phyloP scores from a whole-genome alignment of 2,113 vertebrate genomes.

The Corythaixoides concolor region DNA sequence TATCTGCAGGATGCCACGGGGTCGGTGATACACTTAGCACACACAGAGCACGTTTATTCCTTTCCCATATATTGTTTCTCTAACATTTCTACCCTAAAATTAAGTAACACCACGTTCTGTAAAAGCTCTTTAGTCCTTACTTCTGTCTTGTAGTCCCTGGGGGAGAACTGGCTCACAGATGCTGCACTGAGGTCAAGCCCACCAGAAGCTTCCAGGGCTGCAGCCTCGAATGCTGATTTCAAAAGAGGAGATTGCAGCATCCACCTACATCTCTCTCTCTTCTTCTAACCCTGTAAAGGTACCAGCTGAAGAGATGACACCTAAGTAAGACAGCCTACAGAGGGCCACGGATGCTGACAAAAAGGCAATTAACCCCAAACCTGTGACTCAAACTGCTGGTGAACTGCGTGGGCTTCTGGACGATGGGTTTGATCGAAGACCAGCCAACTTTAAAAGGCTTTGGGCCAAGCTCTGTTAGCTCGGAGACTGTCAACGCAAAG shows the following conservation, averaged over 20 bases:
- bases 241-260: not conserved
- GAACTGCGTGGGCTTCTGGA: not conserved
- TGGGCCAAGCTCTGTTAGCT: not conserved
- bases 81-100: not conserved
- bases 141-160: not conserved
- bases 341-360: not conserved
- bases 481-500: slow-evolving; percentile 35
- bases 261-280: not conserved
- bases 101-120: not conserved
- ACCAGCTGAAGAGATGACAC: not conserved
- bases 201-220: not conserved
- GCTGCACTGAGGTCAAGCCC: not conserved
- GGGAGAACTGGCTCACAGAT: not conserved
- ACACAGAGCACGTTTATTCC: not conserved
- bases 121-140: not conserved
- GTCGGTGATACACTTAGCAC: not conserved
- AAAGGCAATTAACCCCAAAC: slow-evolving; percentile 49
- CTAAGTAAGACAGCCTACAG: not conserved
- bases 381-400: not conserved
- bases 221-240: not conserved
- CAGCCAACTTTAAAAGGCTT: slow-evolving; percentile 1
- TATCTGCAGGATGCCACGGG: not conserved
- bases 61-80: not conserved
- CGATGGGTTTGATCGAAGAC: not conserved
- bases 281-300: not conserved